These are phyloP conservation scores for Spilogale gracilis DNA, from an alignment of 2,113 vertebrate species.

Conservation along the genomic window DNA sequence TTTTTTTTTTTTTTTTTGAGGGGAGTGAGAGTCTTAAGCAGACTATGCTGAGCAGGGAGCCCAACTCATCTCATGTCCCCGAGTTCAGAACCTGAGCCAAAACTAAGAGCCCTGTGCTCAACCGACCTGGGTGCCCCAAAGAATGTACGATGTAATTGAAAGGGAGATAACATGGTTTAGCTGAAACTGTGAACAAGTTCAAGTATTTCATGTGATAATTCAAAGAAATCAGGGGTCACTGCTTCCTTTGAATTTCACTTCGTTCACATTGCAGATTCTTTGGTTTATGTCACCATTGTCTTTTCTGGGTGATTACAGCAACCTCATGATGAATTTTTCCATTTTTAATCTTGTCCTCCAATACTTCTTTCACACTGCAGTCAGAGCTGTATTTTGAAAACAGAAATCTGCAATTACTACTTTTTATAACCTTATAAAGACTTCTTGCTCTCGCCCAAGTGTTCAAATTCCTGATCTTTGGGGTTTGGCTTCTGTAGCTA, in stretches of 20 bases:
- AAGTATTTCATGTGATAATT: neutral
- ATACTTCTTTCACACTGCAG: neutral
- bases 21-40: neutral
- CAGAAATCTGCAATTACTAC: neutral
- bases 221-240: neutral
- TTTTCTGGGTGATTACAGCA: neutral
- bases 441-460: neutral
- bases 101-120: neutral
- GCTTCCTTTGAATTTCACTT: neutral
- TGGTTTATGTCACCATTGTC: neutral
- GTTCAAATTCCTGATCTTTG: neutral
- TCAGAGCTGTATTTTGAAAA: neutral
- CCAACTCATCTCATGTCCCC: neutral
- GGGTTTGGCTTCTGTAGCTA: neutral
- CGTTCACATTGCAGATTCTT: neutral
- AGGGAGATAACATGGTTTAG: neutral
- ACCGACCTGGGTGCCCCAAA: neutral
- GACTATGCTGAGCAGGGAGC: neutral
- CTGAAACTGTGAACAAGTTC: neutral
- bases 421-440: neutral
- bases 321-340: neutral
- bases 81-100: neutral
- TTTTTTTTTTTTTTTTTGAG: too few species aligned
- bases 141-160: neutral
- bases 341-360: neutral